Evolutionary conservation across 2,797 vertebrate genomes (phyloP), one percentile per base, ranked within the genome.

Genomic region (Oreochromis mossambicus): DNA sequence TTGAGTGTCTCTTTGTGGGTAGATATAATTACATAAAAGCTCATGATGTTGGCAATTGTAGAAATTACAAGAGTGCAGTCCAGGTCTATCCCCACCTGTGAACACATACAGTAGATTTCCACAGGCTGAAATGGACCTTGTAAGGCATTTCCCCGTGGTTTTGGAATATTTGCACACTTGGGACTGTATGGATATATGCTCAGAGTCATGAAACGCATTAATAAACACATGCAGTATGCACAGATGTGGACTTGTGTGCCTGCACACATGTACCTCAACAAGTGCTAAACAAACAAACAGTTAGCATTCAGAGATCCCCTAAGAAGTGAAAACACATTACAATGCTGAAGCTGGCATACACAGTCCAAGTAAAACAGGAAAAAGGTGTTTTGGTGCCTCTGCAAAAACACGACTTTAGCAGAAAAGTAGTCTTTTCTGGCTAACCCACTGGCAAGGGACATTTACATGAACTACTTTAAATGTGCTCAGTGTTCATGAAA

Each of bases 361-460:
- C 91, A 92, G 96, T 98, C 97, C 97, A 98, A 98, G 96, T 95
- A 96, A 97, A 98, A 98, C 97, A 98, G 97, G 97, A 98, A 97
- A 97, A 97, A 96, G 93, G 96, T 95, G 96, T 97, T 96, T 96
- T 90, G 94, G 96, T 97, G 95, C 96, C 96, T 96, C 96, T 97
- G 96, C 94, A 95, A 97, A 97, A 98, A 98, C 97, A 97, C 92
- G 95, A 94, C 87, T 92, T 56, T 5, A 93, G 94, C 88, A 95
- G 93, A 95, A 95, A 97, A 96, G 94, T 88, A 94, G 88, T 92
- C 94, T 84, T 97, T 96, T 96, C 93, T 96, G 96, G 95, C 96
- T 96, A 96, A 96, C 95, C 94, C 94, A 92, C 95, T 95, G 95
- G 95, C 94, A 93, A 95, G 92, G 82, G 85, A 89, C 90, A 91